Evolutionary conservation across 2,888 invertebrate genomes (phyloP).

Genomic region (Zhuqinia jingwanae): DNA sequence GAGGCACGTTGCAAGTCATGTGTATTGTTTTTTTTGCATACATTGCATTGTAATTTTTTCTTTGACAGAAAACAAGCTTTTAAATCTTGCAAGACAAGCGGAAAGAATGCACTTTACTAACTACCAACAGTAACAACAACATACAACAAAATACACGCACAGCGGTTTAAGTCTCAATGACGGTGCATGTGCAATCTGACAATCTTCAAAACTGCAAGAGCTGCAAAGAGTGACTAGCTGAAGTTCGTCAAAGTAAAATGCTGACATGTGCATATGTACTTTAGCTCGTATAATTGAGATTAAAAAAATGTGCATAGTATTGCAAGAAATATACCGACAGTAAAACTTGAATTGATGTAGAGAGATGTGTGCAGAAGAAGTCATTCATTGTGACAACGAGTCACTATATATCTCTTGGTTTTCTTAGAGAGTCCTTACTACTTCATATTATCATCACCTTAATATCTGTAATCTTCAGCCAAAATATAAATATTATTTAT

Average conservation of each 20-base stretch:
- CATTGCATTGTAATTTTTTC: not conserved
- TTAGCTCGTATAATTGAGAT: not conserved
- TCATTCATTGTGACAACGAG: conserved; percentile 15
- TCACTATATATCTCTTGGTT: not conserved
- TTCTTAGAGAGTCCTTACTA: conserved; percentile 9
- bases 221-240: not conserved
- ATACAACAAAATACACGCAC: not conserved
- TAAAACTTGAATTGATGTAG: too few relatives aligned
- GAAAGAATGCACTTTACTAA: conserved; percentile 23
- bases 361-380: not conserved
- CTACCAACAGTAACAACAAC: not conserved
- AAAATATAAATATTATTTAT: not conserved
- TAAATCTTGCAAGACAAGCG: conserved; percentile 21
- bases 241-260: not conserved
- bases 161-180: not conserved
- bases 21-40: not conserved
- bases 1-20: not conserved
- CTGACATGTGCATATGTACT: not conserved
- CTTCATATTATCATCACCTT: conserved; percentile 5
- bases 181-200: not conserved
- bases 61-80: not conserved
- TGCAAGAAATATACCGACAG: conserved; percentile 5
- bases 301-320: not conserved
- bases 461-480: conserved; percentile 5
- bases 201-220: not conserved